phyloP scores from a whole-genome alignment of 2,888 invertebrate genomes.

The Tryphoninae sp. region DNA sequence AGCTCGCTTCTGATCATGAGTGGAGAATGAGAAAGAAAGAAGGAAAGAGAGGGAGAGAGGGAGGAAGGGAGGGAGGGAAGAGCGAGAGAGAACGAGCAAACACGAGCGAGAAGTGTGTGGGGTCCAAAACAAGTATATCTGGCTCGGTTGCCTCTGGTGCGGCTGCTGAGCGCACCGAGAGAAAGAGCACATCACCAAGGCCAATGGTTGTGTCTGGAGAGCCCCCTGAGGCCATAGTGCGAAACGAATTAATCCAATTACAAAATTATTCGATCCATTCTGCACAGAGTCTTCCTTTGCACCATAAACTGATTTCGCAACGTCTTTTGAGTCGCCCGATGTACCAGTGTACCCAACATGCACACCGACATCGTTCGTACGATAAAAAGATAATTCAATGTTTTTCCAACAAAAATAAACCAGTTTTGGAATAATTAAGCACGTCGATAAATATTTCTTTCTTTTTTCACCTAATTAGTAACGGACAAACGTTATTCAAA shows the following conservation, averaged over 20 bases:
- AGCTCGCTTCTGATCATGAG: constrained; percentile 54
- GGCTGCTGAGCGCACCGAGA: background rate
- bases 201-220: constrained; percentile 44
- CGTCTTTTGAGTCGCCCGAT: background rate
- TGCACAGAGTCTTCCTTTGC: constrained; percentile 38
- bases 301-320: constrained; percentile 32
- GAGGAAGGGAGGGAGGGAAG: background rate
- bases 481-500: too few species aligned
- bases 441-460: too few species aligned
- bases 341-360: too few species aligned
- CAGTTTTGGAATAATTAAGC: too few species aligned
- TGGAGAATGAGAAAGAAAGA: constrained; percentile 30
- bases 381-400: too few species aligned
- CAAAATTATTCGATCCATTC: constrained; percentile 60
- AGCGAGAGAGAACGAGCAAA: constrained; percentile 24
- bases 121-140: constrained; percentile 56
- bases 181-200: constrained; percentile 27
- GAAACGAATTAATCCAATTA: constrained; percentile 64
- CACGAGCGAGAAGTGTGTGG: constrained; percentile 29
- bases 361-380: background rate
- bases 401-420: too few species aligned
- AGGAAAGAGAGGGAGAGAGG: constrained; percentile 12
- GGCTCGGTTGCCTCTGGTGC: constrained; percentile 32
- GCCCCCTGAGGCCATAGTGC: constrained; percentile 58
- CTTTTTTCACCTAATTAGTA: too few species aligned